Base-by-base conservation (phyloP, 2,888 invertebrate genomes). In the Drosophila multiciliata region DNA sequence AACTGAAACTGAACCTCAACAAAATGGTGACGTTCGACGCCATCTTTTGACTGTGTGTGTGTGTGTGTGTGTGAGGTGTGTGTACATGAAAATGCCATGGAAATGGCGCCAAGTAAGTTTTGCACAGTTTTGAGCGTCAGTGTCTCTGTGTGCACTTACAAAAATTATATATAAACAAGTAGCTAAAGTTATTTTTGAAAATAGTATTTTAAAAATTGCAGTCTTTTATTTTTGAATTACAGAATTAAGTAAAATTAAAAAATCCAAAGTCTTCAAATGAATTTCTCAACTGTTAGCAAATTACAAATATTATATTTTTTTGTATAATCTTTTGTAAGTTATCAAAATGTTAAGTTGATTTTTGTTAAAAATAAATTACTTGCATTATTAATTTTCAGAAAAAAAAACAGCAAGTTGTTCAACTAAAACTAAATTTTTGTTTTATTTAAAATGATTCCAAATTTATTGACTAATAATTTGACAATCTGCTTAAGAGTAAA, bases 1-100 rank as follows among this genome's bases (percentile, higher is more conserved):
- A 45, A 45, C 73, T 45, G 42, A 45, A 45, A 45, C 73, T 53
- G 50, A 69, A 64, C 57, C 72, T 58, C 72, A 81, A 74, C 82
- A 86, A 87, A 90, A 87, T 87, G 90, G 87, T 84, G 90, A 89
- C 86, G 85, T 89, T 70, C 74, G 75, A 73, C 81, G 89, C 87
- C 90, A 87, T 87, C 82, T 87, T 90, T 60, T 35, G 57, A 60
- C 59, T 42, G 17, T 55, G 54, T 62, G 17, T 58, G 17, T 54
- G 53, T 57, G 61, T 26, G n/a, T 42, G 29, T 40, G 50, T 45
- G 48, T 45, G 8, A 26, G 35, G 12, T 42, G 49, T 48, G 35
- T 26, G 23, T 64, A 15, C 63, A 66, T 73, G 75, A 62, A 78
- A 84, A 74, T 66, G 76, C 74, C 86, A 73, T 75, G 57, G 78